Evolutionary conservation across 2,113 vertebrate species (phyloP), one percentile per base, ranked within the genome.

Genomic region (Haliaeetus leucogaster): DNA sequence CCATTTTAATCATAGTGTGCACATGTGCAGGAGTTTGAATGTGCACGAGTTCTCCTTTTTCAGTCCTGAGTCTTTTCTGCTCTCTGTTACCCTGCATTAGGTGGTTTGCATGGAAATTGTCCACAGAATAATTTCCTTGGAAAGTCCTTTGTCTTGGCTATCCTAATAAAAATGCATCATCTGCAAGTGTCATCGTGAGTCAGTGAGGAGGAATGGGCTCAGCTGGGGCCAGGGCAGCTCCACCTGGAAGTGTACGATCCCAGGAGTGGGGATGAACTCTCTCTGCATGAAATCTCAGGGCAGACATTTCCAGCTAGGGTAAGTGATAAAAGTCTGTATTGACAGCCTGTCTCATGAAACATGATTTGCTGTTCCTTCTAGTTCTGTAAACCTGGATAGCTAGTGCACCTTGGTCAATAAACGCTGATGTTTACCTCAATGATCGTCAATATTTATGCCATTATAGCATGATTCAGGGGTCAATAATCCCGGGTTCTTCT

Each of bases 261-360:
- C 45, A 27, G 45, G 23, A 30, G 15, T 0, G 4, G 30, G 34
- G 68, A 42, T 1, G 42, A 77, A 52, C 42, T 45, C 19, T 13
- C 27, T 18, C 4, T 0, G 0, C 3, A 2, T 3, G 38, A 22
- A 53, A 27, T 2, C 10, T 56, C 40, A 38, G 13, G 47, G 26
- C 56, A 72, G 58, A 73, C 13, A 4, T 22, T 48, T 23, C 55
- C 63, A 45, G 63, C n/a, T 12, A 8, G 13, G 36, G 30, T 27
- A 40, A 34, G 50, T 7, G 72, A 42, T 70, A 77, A 73, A 72
- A 62, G 61, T 42, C 72, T 53, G 18, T 10, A 70, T 7, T 18
- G 86, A 81, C 71, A 86, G 82, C 38, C 73, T 66, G 10, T 27
- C 78, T 87, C 52, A 2, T 20, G 65, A 40, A 82, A 82, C 79